These are phyloP conservation scores for Oopsacas minuta DNA, from an alignment of 37 sponge, comb jelly and placozoan genomes.

Conservation along the genomic window DNA sequence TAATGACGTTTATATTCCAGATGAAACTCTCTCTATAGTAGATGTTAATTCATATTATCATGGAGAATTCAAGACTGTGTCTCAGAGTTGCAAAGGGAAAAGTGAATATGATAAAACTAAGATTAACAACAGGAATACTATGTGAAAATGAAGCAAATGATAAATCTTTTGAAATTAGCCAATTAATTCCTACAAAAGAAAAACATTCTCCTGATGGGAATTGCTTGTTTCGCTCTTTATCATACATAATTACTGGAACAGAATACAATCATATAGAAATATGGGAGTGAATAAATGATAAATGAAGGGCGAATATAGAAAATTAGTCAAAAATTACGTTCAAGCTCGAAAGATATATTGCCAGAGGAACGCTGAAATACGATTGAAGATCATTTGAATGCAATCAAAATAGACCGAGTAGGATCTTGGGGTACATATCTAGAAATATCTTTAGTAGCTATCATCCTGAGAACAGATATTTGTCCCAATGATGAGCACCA, in stretches of 20 bases:
- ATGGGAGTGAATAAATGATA: not conserved
- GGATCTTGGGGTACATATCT: conserved; percentile 11
- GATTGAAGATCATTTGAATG: not conserved
- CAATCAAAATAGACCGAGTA: not conserved
- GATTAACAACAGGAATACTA: not conserved
- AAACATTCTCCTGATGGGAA: not conserved
- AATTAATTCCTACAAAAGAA: not conserved
- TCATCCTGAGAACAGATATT: not conserved
- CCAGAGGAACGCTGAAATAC: not conserved
- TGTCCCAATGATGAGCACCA: not conserved
- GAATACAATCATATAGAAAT: conserved; percentile 7
- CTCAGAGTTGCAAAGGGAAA: not conserved
- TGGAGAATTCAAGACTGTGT: not conserved
- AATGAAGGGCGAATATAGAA: not conserved
- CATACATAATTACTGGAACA: conserved; percentile 7
- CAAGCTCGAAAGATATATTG: not conserved
- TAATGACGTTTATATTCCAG: not conserved
- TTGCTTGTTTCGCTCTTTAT: not conserved
- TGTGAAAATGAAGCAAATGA: not conserved
- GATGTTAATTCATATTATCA: not conserved
- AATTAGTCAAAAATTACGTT: not conserved
- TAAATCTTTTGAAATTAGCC: conserved; percentile 4
- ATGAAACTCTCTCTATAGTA: conserved; percentile 6
- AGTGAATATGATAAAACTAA: not conserved
- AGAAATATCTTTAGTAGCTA: not conserved